These are phyloP conservation scores for Catocala sponsa DNA, from an alignment of 2,888 invertebrate species.

Conservation along the genomic window DNA sequence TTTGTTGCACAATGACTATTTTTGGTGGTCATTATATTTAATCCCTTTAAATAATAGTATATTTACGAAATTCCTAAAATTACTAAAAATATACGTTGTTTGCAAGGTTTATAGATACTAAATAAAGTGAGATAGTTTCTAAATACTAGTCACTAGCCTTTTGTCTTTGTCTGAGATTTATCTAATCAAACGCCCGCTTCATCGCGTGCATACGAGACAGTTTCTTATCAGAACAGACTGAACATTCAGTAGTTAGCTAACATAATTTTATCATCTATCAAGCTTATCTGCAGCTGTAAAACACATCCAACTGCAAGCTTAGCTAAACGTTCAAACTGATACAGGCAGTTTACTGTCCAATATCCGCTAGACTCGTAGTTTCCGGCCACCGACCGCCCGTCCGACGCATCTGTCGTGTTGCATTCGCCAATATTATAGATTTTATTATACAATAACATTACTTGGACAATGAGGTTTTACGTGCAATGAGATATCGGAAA, in stretches of 20 bases:
- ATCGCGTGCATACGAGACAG: background rate
- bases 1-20: no score
- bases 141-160: no score
- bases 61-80: no score
- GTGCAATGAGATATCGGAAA: background rate
- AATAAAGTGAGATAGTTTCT: no score
- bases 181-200: no score
- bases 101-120: no score
- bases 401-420: conserved; percentile 56
- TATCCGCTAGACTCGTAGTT: conserved; percentile 71
- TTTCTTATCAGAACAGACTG: conserved; percentile 13
- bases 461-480: background rate
- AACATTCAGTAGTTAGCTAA: conserved; percentile 11
- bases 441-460: conserved; percentile 31
- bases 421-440: conserved; percentile 44
- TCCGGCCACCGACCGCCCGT: conserved; percentile 63
- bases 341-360: conserved; percentile 74
- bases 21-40: no score
- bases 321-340: conserved; percentile 55
- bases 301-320: conserved; percentile 38
- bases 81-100: no score
- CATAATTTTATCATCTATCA: conserved; percentile 23
- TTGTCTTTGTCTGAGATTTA: no score
- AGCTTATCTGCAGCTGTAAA: conserved; percentile 38
- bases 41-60: no score